These are phyloP conservation scores for Eubasilissa regina DNA, from an alignment of 1,140 invertebrate species.

Conservation along the genomic window DNA sequence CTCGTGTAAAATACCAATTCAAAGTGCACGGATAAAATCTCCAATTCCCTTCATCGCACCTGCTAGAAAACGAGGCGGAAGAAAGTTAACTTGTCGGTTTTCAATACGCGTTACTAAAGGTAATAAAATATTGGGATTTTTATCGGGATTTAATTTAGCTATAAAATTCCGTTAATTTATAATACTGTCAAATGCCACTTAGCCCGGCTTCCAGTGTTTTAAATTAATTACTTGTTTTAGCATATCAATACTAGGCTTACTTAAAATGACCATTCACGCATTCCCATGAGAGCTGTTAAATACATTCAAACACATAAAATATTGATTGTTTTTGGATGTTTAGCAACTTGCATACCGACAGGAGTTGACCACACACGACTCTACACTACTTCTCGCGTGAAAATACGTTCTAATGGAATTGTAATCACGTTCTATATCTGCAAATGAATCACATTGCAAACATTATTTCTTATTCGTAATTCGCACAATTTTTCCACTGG, in stretches of 20 bases:
- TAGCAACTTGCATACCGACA: not conserved
- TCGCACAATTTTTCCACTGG: no score
- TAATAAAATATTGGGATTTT: slow-evolving; percentile 38
- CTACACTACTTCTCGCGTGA: not conserved
- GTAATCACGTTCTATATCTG: not conserved
- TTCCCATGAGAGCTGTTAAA: slow-evolving; percentile 1
- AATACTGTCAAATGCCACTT: slow-evolving; percentile 42
- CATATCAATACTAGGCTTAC: slow-evolving; percentile 30
- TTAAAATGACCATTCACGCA: slow-evolving; percentile 18
- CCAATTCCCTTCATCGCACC: slow-evolving; percentile 4
- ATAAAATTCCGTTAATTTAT: slow-evolving; percentile 43
- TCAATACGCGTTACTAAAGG: not conserved
- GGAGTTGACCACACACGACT: slow-evolving; percentile 2
- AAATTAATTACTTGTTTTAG: slow-evolving; percentile 41
- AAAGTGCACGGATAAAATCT: not conserved
- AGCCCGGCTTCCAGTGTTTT: slow-evolving; percentile 41
- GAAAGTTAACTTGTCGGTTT: slow-evolving; percentile 26
- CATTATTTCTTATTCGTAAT: no score
- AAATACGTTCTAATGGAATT: not conserved
- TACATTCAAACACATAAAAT: slow-evolving; percentile 1
- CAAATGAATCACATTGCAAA: no score
- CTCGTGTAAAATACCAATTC: slow-evolving; percentile 17
- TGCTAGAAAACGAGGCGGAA: slow-evolving; percentile 23
- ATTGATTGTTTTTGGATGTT: not conserved
- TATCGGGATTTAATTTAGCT: slow-evolving; percentile 41